Base-by-base conservation (phyloP, 2,797 vertebrate genomes). In the Coregonus ussuriensis region DNA sequence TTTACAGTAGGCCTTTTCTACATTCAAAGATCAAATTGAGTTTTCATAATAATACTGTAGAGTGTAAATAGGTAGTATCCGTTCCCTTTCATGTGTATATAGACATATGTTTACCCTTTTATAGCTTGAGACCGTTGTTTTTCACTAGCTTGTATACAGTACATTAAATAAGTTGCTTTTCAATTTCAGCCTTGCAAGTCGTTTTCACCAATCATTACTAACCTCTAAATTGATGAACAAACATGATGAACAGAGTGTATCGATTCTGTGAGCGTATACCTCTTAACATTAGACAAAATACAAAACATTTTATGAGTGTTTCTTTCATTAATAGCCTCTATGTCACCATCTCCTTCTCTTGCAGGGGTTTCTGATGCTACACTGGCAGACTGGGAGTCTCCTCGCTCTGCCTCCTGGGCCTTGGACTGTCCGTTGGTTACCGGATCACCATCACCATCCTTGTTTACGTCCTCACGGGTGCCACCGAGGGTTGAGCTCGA, bases 341-440 rank as follows among this genome's bases (percentile, higher is more conserved):
- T 91, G 2, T 94, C 88, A 0, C 94, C 93, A 14, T 89, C 91
- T 86, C 89, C 92, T 88, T 94, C 93, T 15, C 93, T 85, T 80
- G 56, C 81, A 89, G 86, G 15, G 1, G 72, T 63, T 47, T 83
- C 76, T 72, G 84, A 35, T 33, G 72, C 78, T 73, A 33, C 37
- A 9, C 13, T 68, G 63, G 51, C 67, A 51, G 56, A 25, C 7
- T 2, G 37, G 14, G 72, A 16, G 51, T 77, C 83, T 69, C 59
- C 83, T 47, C 47, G 5, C 74, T 70, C 53, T 54, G 62, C 59
- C 66, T 77, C 74, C 13, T 56, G 70, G 54, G 6, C 83, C 16
- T 76, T 76, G 35, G 75, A 72, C 63, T 7, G 77, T 7, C 63
- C 56, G 73, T 72, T 74, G 31, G 59, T 15, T 1, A 7, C 72